Percentiles rank a stretch among this genome's conserved stretches.
Conservation (phyloP, 2,888 invertebrate species). For the Hecatera dysodea region DNA sequence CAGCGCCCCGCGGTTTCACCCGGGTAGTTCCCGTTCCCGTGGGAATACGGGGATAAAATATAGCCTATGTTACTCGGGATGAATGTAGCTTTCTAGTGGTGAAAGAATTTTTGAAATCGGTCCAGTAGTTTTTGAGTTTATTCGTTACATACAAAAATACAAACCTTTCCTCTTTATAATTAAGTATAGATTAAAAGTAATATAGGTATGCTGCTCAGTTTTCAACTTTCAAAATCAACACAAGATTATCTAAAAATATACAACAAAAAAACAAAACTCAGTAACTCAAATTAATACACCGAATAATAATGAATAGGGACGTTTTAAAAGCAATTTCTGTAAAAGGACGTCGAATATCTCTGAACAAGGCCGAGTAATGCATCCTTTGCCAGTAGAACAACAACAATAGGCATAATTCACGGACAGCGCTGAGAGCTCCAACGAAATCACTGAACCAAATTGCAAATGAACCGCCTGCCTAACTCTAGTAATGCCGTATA, state of each 20-base stretch:
- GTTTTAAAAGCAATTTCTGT: conserved; percentile 65
- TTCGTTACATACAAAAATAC: too few species aligned
- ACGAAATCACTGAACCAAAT: conserved; percentile 86
- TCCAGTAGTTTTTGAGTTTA: too few species aligned
- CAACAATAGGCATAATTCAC: conserved; percentile 84
- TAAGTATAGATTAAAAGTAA: not conserved
- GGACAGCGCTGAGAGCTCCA: conserved; percentile 75
- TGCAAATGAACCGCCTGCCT: conserved; percentile 80
- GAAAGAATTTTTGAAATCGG: too few species aligned
- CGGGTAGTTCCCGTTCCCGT: too few species aligned
- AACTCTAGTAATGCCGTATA: conserved; percentile 67
- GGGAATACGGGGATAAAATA: too few species aligned
- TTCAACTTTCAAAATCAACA: not conserved
- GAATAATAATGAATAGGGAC: conserved; percentile 47
- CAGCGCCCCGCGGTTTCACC: too few species aligned
- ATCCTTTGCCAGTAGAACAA: conserved; percentile 74
- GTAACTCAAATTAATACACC: conserved; percentile 42
- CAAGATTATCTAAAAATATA: not conserved
- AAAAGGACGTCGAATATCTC: conserved; percentile 67
- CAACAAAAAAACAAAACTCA: not conserved
- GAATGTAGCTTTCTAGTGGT: too few species aligned
- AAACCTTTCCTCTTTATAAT: too few species aligned
- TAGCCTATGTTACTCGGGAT: too few species aligned
- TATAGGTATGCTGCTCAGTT: too few species aligned
- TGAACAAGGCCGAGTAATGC: conserved; percentile 72